Percentiles rank a stretch among this genome's conserved stretches.
Evolutionary conservation across 30 jellyfish, hydroid and myxozoan genomes (phyloP).

Genomic region (Cassiopea xamachana): DNA sequence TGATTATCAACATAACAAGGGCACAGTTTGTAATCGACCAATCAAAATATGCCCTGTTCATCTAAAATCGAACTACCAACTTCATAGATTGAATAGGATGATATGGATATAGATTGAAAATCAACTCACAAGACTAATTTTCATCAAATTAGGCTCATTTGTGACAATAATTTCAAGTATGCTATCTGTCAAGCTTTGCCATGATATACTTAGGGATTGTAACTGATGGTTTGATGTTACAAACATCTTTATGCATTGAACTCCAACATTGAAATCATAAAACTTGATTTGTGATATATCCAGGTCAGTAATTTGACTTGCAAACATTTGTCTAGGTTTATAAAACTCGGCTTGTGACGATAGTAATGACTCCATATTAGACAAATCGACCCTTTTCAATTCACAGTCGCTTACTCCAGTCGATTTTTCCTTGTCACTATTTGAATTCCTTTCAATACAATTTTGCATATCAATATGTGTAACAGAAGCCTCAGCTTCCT

Average conservation of each 20-base stretch:
- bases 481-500: neutral
- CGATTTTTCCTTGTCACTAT: neutral
- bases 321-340: slow-evolving; percentile 65
- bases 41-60: too few species aligned
- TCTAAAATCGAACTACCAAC: too few species aligned
- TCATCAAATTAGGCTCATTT: slow-evolving; percentile 51
- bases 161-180: slow-evolving; percentile 56
- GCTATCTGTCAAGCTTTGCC: slow-evolving; percentile 65
- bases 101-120: neutral
- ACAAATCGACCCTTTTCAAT: neutral
- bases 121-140: slow-evolving; percentile 67
- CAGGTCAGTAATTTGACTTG: slow-evolving; percentile 58
- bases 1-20: too few species aligned
- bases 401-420: neutral
- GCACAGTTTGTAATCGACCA: too few species aligned
- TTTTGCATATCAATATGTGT: neutral
- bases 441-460: neutral
- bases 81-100: too few species aligned
- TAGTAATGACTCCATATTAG: neutral
- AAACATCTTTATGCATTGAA: slow-evolving; percentile 67
- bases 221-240: slow-evolving; percentile 56
- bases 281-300: slow-evolving; percentile 75
- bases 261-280: slow-evolving; percentile 67
- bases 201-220: slow-evolving; percentile 62
- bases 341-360: slow-evolving; percentile 22